Base-by-base conservation (phyloP, 2,888 invertebrate genomes). In the Anorthoa munda region DNA sequence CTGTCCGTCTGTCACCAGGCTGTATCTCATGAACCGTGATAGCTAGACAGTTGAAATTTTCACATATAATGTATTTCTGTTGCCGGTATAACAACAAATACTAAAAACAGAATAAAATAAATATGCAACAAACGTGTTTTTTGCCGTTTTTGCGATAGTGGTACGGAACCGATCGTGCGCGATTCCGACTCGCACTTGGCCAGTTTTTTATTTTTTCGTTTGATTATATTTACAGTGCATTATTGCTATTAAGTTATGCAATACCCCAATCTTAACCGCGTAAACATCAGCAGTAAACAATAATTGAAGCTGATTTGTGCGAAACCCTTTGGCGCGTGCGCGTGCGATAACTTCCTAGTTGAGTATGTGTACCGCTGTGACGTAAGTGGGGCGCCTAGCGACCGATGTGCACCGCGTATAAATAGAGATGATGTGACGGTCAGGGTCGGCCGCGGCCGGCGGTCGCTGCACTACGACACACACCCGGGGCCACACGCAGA, bases 371-470 rank as follows among this genome's bases (percentile, higher is more conserved):
- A 23, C 17, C 59, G 69, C 48, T 65, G 66, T 78, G 77, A 83
- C 71, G 73, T 74, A 75, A 79, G 71, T 79, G 75, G 80, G 72
- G 77, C 81, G 86, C 82, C 84, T 82, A 68, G 86, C 86, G 83
- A 87, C 85, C 78, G 79, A 75, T 77, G 83, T 84, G 83, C 85
- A 85, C 77, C 86, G 87, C 75, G 86, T 93, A 93, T 92, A 90
- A 91, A 93, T 94, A 93, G 92, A 87, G 83, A 77, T 91, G 92
- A 92, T 87, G 90, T 88, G 86, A 82, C 90, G 92, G 92, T 91
- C 92, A 92, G 86, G 93, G 93, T 90, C 94, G 91, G 86, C 48
- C 91, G 89, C 85, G 68, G 71, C 84, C 75, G 87, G 90, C 89
- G 91, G 91, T 91, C 92, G 92, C 90, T 91, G 92, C 92, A 82